Base-by-base conservation (phyloP, 2,797 vertebrate genomes). In the Typhlichthys subterraneus region DNA sequence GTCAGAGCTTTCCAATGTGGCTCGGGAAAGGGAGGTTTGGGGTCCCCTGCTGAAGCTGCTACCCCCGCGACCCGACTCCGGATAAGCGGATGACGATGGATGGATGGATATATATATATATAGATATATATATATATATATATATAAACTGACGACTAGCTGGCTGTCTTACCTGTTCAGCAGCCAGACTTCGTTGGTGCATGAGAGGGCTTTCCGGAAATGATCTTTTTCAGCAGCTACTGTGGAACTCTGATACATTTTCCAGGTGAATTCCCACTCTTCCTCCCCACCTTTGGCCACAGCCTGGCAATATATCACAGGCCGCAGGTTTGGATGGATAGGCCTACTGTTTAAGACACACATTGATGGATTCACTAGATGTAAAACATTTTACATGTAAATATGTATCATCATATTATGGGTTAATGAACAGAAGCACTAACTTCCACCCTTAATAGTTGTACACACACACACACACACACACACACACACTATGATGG, bases 231-330 rank as follows among this genome's bases (percentile, higher is more conserved):
- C 96, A 0, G 91, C 90, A 0, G 88, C 87, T 5, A 93, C 67
- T 0, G 1, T 70, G 59, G 93, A 73, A 0, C 3, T 72, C 12
- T 0, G 23, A 64, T 92, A 95, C 81, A 72, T 85, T 0, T 59
- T 0, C 96, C 96, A 99, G 69, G 82, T 85, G 48, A 97, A 98
- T 38, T 95, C 6, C 97, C 97, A 99, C 69, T 95, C 94, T 0
- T 45, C 13, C 62, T 84, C 82, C 0, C 91, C 92, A 0, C 96
- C 97, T 0, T 68, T 76, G 29, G 94, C 90, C 12, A 98, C 72
- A 0, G 93, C 95, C 1, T 87, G 93, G 91, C 97, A 98, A 90
- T 96, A 98, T 80, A 99, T 83, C 6, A 77, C 19, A 1, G 88
- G 86, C 54, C 94, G 93, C 81, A 99, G 85, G 78, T 97, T 97